Conservation (phyloP, 2,113 vertebrate species). For the Protobothrops mucrosquamatus region DNA sequence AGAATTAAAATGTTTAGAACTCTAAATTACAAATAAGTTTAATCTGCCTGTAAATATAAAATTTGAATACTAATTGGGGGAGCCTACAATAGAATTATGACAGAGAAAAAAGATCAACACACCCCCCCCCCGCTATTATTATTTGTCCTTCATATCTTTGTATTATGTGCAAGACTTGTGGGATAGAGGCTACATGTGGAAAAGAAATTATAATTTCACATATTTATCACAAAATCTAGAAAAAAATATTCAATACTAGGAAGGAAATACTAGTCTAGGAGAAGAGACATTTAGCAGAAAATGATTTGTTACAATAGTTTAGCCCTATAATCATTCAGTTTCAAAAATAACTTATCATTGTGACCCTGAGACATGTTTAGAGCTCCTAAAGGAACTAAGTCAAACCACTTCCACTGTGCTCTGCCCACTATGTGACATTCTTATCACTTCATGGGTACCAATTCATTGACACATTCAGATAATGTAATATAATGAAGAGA, state of each 20-base stretch:
- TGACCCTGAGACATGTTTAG: not conserved
- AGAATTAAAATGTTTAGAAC: not conserved
- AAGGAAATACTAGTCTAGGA: not conserved
- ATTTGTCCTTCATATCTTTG: not conserved
- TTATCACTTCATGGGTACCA: not conserved
- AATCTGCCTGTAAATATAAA: not conserved
- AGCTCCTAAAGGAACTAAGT: not conserved
- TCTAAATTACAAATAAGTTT: not conserved
- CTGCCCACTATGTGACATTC: not conserved
- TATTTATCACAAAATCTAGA: not conserved
- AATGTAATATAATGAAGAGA: not conserved
- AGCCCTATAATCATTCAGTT: not conserved
- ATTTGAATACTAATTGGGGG: not conserved
- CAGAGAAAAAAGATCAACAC: not conserved
- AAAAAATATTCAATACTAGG: not conserved
- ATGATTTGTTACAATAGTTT: not conserved
- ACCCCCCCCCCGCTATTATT: too few species aligned
- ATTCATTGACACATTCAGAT: not conserved
- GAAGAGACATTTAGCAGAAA: not conserved
- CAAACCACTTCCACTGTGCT: not conserved
- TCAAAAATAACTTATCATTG: not conserved
- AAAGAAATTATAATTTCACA: not conserved
- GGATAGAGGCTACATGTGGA: not conserved
- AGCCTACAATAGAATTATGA: not conserved
- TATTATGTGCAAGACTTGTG: not conserved